phyloP scores from a whole-genome alignment of 2,888 invertebrate genomes.

The Atrina japonica region DNA sequence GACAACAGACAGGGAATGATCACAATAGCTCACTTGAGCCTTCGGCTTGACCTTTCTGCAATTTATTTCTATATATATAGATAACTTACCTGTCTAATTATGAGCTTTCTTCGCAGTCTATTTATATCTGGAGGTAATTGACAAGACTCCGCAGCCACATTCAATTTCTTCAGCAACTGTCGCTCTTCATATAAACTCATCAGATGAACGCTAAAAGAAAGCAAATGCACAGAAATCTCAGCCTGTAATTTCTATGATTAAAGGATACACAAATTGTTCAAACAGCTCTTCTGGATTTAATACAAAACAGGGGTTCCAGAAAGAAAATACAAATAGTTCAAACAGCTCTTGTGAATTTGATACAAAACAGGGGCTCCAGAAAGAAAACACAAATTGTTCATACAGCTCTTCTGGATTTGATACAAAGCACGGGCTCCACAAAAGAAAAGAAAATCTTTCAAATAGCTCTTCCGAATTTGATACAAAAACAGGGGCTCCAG shows the following conservation, averaged over 20 bases:
- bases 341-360: too few relatives aligned
- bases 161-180: constrained; percentile 78
- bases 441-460: too few relatives aligned
- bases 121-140: constrained; percentile 75
- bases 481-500: too few relatives aligned
- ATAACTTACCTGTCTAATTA: constrained; percentile 57
- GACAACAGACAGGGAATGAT: too few relatives aligned
- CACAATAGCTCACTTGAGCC: too few relatives aligned
- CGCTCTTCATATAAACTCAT: constrained; percentile 83
- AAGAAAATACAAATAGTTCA: too few relatives aligned
- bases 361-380: too few relatives aligned
- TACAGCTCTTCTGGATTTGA: constrained; percentile 1
- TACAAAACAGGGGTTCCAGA: constrained; percentile 3
- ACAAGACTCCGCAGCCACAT: constrained; percentile 51
- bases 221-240: too few relatives aligned
- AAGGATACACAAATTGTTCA: background rate
- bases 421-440: constrained; percentile 3
- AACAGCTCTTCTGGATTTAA: constrained; percentile 1
- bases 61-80: too few relatives aligned
- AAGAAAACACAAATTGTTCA: background rate
- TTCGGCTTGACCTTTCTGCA: too few relatives aligned
- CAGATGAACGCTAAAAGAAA: constrained; percentile 66
- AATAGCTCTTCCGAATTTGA: too few relatives aligned
- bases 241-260: background rate
- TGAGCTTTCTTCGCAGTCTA: constrained; percentile 84